Base-by-base conservation (phyloP, 2,888 invertebrate species). In the Amiota minor region DNA sequence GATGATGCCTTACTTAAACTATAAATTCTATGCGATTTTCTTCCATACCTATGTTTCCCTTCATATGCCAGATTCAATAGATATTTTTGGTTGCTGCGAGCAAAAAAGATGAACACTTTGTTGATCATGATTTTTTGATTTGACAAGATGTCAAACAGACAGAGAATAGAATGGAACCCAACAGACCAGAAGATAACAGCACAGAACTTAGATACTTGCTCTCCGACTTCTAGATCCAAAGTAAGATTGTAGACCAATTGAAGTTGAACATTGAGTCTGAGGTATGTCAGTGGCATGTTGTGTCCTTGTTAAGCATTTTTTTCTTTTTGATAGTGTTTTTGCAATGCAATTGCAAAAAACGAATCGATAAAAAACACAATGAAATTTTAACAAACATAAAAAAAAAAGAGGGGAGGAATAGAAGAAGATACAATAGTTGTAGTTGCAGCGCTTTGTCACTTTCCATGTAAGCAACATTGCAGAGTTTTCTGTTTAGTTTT, bases 121-220 rank as follows among this genome's bases (percentile, higher is more conserved):
- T 82, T 83, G 84, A 83, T 83, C 86, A 83, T 83, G 83, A 85
- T 83, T 85, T 35, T 82, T 84, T 81, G 85, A 85, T 81, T 80
- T 83, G 86, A 83, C 83, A 83, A 83, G 85, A 85, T 83, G 83
- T 83, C 83, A 83, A 78, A 81, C 81, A 74, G 86, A 81, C 35
- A 35, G 35, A 23, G 23, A 35, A 35, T 35, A 35, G 35, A 35
- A 35, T 35, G 6, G 35, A 35, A 35, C 2, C 2, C 6, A 35
- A 35, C 6, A 8, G 6, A 35, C 35, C 35, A 35, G 6, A 35
- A 35, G 6, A 35, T 3, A 35, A 6, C 4, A 35, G 35, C 2
- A 35, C 2, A 2, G 35, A 35, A 35, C 35, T 35, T 3, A 8
- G 6, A 35, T 6, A 35, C 6, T 35, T 35, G 35, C 6, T 35